Conservation (phyloP, 1,140 invertebrate genomes). For the Drosophila elegans region DNA sequence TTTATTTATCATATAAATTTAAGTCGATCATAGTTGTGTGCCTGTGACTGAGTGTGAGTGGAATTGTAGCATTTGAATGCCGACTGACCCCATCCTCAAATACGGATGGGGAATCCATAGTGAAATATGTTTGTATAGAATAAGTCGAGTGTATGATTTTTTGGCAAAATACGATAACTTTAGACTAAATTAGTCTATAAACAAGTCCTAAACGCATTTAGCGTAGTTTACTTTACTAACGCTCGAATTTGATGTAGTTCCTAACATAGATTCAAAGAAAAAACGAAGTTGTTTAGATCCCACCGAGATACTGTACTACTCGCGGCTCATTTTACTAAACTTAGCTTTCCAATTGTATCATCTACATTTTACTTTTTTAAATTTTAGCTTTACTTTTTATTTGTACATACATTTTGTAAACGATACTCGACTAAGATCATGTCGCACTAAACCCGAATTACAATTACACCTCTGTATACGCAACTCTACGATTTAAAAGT, state of each 20-base stretch:
- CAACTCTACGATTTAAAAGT: constrained; percentile 18
- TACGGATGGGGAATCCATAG: constrained; percentile 6
- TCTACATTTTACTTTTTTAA: constrained; percentile 37
- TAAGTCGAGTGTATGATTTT: constrained; percentile 26
- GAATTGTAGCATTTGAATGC: constrained; percentile 26
- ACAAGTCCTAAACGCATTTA: constrained; percentile 52
- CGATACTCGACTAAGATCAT: constrained; percentile 48
- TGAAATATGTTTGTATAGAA: constrained; percentile 40
- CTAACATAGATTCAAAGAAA: constrained; percentile 36
- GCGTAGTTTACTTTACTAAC: constrained; percentile 49
- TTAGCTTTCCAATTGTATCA: constrained; percentile 52
- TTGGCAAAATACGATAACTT: constrained; percentile 30
- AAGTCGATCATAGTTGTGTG: constrained; percentile 45
- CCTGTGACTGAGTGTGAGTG: constrained; percentile 42
- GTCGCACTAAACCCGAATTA: constrained; percentile 45
- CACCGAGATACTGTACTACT: constrained; percentile 4
- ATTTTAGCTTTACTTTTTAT: constrained; percentile 51
- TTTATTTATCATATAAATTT: constrained; percentile 65
- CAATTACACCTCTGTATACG: constrained; percentile 40
- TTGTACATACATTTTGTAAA: constrained; percentile 56
- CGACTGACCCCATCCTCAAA: constrained; percentile 32
- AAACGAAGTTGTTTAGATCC: constrained; percentile 31
- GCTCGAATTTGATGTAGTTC: constrained; percentile 61
- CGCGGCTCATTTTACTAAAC: constrained; percentile 17
- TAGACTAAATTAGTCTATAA: constrained; percentile 42